phyloP scores from a whole-genome alignment of 2,797 vertebrate species.

The Austrolebias charrua region DNA sequence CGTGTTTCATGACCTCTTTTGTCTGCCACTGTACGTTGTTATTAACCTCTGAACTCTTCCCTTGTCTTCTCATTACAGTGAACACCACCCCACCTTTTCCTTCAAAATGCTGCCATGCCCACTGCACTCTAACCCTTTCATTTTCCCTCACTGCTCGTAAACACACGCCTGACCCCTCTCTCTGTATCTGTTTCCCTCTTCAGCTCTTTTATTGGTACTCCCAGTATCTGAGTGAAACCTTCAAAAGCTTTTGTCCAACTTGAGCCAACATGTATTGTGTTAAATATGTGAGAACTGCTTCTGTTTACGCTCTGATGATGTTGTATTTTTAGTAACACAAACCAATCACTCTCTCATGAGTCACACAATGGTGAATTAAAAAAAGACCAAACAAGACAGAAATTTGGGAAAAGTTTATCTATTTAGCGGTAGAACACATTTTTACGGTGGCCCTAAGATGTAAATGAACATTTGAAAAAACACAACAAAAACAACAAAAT shows the following conservation, averaged over 20 bases:
- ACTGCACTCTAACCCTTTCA: constrained; percentile 35
- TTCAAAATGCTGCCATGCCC: constrained; percentile 22
- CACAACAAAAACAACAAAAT: no score
- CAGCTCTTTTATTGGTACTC: constrained; percentile 15
- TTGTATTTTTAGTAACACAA: background rate
- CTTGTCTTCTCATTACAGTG: constrained; percentile 45
- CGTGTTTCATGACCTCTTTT: constrained; percentile 35
- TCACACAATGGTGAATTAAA: constrained; percentile 11
- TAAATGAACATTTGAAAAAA: no score
- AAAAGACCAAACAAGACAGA: background rate
- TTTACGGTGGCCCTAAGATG: no score
- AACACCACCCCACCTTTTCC: constrained; percentile 25
- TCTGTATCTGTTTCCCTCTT: constrained; percentile 18
- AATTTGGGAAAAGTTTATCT: background rate
- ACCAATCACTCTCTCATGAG: no score
- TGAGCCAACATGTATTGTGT: background rate
- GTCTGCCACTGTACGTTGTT: constrained; percentile 55
- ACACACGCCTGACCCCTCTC: constrained; percentile 22
- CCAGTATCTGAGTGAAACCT: constrained; percentile 10
- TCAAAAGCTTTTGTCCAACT: constrained; percentile 22
- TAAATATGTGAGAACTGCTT: constrained; percentile 1
- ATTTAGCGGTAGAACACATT: no score
- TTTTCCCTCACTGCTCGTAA: constrained; percentile 47
- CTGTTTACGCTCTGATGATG: background rate
- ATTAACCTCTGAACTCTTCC: constrained; percentile 68